Base-by-base conservation (phyloP, 2,888 invertebrate genomes). In the Ctenicera cuprea region DNA sequence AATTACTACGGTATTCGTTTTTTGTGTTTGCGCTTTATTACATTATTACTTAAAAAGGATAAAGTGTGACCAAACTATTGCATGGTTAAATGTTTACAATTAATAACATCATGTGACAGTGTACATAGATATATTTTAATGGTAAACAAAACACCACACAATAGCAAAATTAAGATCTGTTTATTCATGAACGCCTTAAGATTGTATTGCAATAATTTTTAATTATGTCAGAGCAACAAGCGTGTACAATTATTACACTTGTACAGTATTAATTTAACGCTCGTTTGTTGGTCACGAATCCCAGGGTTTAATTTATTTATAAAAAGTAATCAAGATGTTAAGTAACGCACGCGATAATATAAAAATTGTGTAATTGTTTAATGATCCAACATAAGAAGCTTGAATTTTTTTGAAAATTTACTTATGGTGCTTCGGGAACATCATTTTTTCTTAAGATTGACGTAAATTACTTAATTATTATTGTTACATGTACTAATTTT, bases 311-410 rank as follows among this genome's bases (percentile, higher is more conserved):
- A 16, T 18, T 18, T 48, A 18, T 11, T 18, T 18, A 48, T 48
- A 52, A 52, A 52, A 43, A 16, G 3, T 26, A 52, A 52, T 52
- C 52, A 52, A 52, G 52, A 52, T 52, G 26, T 52, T 52, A 26
- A 26, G 8, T 52, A 52, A 22, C 26, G 26, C 52, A 52, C 52
- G 52, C 52, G 18, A 52, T 16, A 52, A 48, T 9, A 52, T 52
- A 26, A 52, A 52, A 52, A 52, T 52, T 52, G 8, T 52, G 7
- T 52, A 52, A 52, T 52, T 52, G 26, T 12, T 18, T 52, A 52
- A 22, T 52, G 20, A 52, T 7, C 7, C 12, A 7, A 18, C 5
- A 12, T 11, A 48, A 48, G 20, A 20, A 20, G 20, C 3, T 1
- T 3, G 20, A 48, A 9, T 20, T 48, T 20, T 18, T 11, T 12